Evolutionary conservation across 2,797 vertebrate species (phyloP).

Genomic region (Hydrophis major): DNA sequence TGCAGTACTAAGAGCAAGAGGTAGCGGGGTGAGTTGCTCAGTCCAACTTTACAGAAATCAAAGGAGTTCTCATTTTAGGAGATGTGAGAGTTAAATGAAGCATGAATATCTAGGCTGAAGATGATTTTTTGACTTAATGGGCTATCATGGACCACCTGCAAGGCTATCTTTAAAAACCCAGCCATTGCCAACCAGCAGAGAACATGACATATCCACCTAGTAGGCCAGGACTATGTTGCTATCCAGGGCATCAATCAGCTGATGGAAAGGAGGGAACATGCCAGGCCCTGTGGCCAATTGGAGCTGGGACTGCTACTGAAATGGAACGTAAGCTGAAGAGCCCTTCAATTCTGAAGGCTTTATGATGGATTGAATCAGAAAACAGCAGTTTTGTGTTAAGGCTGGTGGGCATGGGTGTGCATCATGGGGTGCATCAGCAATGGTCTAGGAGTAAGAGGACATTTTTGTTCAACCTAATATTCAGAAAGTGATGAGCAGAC

Average conservation of each 20-base stretch:
- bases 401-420: neutral
- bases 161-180: neutral
- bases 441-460: neutral
- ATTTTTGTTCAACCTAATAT: neutral
- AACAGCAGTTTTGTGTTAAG: neutral
- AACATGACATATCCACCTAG: neutral
- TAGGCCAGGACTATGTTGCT: neutral
- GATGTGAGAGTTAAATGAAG: neutral
- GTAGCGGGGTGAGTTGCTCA: neutral
- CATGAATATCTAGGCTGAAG: neutral
- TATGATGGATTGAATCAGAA: neutral
- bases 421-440: neutral
- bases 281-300: neutral
- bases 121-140: neutral
- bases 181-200: neutral
- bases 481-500: neutral
- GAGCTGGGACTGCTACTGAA: neutral
- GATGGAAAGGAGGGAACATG: neutral
- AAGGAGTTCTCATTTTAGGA: neutral
- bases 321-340: neutral
- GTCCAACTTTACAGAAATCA: neutral
- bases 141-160: neutral
- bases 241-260: neutral
- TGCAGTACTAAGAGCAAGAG: neutral
- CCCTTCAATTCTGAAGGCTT: neutral